Percentiles rank a stretch among this genome's conserved stretches.
Conservation (phyloP, 2,113 vertebrate genomes). For the Coptodon bakossiorum region DNA sequence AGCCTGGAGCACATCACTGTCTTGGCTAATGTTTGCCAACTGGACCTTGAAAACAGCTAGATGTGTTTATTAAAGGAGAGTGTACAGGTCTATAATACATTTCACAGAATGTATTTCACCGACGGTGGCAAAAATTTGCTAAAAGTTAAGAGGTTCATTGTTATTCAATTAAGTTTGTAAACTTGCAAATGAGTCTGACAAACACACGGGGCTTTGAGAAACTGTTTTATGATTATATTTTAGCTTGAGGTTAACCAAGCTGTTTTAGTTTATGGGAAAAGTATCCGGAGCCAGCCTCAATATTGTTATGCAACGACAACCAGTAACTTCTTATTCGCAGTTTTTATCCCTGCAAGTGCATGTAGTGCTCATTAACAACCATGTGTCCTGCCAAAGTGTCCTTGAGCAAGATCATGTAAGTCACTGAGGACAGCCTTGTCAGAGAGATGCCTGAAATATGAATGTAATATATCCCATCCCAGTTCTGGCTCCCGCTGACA, state of each 20-base stretch:
- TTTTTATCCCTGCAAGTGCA: not conserved
- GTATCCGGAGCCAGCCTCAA: not conserved
- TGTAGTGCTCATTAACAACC: constrained; percentile 11
- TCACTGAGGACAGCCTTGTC: constrained; percentile 29
- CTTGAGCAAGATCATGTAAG: constrained; percentile 25
- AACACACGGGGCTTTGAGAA: not conserved
- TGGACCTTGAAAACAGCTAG: constrained; percentile 18
- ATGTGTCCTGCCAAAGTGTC: constrained; percentile 14
- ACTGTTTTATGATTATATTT: not conserved
- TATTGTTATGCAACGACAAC: not conserved
- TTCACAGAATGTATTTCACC: not conserved
- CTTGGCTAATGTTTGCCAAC: constrained; percentile 26
- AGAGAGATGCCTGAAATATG: constrained; percentile 41
- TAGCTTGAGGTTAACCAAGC: not conserved
- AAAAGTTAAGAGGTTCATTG: not conserved
- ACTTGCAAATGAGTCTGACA: not conserved
- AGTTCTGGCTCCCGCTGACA: constrained; percentile 15
- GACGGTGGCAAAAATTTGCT: not conserved
- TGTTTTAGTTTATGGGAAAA: not conserved
- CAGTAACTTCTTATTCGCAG: not conserved
- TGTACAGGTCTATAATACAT: not conserved
- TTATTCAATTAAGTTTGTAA: not conserved
- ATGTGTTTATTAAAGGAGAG: not conserved
- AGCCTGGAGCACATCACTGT: constrained; percentile 48
- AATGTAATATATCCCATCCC: constrained; percentile 16